phyloP scores from a whole-genome alignment of 2,797 vertebrate genomes.

The Eptatretus atami region DNA sequence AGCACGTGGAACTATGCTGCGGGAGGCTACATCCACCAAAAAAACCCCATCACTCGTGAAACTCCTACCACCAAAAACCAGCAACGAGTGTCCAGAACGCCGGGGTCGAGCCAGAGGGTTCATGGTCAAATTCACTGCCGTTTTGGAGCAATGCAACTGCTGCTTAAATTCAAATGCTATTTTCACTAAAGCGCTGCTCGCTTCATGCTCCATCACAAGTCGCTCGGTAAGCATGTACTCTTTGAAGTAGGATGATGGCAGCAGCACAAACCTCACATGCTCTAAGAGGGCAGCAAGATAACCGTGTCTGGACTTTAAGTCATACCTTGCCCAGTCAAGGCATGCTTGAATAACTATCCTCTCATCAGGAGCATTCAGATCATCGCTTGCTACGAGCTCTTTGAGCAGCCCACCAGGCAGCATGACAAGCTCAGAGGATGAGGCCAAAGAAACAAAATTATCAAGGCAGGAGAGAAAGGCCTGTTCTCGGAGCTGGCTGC shows the following conservation, averaged over 20 bases:
- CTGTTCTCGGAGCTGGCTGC: conserved; percentile 1
- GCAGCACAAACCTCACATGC: neutral
- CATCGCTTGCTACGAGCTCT: conserved; percentile 2
- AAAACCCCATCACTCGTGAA: conserved; percentile 1
- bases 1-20: neutral
- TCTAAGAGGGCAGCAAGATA: neutral
- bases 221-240: neutral
- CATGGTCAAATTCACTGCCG: neutral
- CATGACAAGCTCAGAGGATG: neutral
- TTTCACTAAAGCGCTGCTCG: neutral
- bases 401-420: neutral
- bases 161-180: neutral
- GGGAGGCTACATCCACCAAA: neutral
- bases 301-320: neutral
- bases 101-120: conserved; percentile 3
- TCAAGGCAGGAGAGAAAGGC: neutral
- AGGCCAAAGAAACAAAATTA: neutral
- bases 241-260: neutral
- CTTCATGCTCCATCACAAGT: neutral
- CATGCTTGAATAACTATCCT: neutral
- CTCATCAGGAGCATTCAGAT: neutral
- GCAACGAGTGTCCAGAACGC: conserved; percentile 4
- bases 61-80: conserved; percentile 1
- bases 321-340: conserved; percentile 1
- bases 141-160: neutral